Conservation (phyloP, 2,113 vertebrate genomes). For the Lepus americanus region DNA sequence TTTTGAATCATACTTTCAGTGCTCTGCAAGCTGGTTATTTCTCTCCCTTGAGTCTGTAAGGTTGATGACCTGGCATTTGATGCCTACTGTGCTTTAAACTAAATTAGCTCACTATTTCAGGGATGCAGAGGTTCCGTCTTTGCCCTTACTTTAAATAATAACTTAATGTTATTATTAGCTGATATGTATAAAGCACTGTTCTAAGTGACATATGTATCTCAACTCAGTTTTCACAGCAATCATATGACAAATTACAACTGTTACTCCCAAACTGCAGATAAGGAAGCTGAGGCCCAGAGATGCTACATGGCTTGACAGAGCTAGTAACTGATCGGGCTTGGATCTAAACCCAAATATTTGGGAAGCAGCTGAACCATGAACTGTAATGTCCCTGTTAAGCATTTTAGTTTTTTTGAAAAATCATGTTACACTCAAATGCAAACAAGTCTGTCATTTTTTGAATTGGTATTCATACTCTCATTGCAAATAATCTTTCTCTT, state of each 20-base stretch:
- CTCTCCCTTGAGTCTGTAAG: slow-evolving; percentile 31
- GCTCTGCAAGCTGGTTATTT: background rate
- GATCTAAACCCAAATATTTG: background rate
- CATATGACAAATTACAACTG: background rate
- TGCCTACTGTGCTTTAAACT: background rate
- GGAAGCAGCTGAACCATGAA: background rate
- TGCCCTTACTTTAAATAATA: slow-evolving; percentile 38
- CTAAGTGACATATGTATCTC: background rate
- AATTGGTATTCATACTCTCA: background rate
- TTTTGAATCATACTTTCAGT: background rate
- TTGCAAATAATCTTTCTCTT: background rate
- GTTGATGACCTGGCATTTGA: background rate
- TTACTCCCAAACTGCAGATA: background rate
- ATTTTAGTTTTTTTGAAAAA: slow-evolving; percentile 3
- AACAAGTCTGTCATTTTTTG: background rate
- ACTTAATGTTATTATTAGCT: background rate
- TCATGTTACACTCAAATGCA: background rate
- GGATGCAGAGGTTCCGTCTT: background rate
- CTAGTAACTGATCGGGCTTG: background rate
- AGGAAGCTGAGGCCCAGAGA: slow-evolving; percentile 1
- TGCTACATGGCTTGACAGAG: background rate
- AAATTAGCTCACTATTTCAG: background rate
- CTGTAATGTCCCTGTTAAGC: background rate
- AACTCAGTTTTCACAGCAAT: background rate
- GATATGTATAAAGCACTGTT: background rate